phyloP scores from a whole-genome alignment of 2,888 invertebrate genomes.

The Alentia gelatinosa region DNA sequence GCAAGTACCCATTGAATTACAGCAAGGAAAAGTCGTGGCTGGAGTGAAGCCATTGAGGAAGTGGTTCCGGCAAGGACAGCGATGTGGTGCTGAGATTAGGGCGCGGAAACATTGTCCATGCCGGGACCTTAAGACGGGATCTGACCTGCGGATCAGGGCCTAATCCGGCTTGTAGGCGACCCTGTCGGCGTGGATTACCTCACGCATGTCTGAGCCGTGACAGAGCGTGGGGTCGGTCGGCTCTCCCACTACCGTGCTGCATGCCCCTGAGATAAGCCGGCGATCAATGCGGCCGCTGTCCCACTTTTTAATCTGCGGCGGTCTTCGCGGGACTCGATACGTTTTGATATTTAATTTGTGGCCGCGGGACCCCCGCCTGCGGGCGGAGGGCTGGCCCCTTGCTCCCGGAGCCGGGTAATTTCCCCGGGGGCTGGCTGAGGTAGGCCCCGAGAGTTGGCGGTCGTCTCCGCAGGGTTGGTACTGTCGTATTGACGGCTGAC shows the following conservation, averaged over 20 bases:
- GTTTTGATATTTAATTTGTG: conserved; percentile 47
- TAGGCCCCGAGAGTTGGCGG: neutral
- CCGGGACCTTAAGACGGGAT: neutral
- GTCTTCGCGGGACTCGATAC: conserved; percentile 31
- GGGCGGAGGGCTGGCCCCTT: neutral
- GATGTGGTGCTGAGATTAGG: neutral
- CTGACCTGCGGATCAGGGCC: neutral
- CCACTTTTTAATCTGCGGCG: conserved; percentile 20
- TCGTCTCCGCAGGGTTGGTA: neutral
- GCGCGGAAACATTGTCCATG: neutral
- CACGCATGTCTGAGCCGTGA: neutral
- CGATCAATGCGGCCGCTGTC: conserved; percentile 13
- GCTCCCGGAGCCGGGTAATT: conserved; percentile 19
- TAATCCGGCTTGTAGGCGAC: conserved; percentile 7
- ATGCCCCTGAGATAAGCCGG: neutral
- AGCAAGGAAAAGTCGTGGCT: neutral
- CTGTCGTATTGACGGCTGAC: conserved; percentile 4
- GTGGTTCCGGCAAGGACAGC: neutral
- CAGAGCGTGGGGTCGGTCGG: neutral
- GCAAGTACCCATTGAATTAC: no score
- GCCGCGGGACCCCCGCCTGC: neutral
- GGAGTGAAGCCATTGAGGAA: neutral
- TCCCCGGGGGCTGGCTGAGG: conserved; percentile 19
- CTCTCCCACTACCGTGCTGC: neutral
- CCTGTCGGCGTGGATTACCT: conserved; percentile 7